phyloP scores from a whole-genome alignment of 2,888 invertebrate species.

The Pristionchus mayeri region DNA sequence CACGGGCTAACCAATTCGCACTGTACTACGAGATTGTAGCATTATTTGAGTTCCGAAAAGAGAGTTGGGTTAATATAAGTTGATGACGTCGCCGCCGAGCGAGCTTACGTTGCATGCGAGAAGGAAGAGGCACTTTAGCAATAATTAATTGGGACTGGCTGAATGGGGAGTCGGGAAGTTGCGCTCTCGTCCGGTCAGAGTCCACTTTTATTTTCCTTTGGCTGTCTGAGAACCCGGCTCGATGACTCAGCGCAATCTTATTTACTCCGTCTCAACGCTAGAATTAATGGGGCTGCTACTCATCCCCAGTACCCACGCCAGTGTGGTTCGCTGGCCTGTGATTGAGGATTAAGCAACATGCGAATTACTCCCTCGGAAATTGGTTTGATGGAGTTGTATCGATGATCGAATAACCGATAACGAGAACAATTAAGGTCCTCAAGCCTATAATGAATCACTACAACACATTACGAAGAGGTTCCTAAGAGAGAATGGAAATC shows the following conservation, averaged over 20 bases:
- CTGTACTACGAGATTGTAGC: no score
- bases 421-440: constrained; percentile 61
- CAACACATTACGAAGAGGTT: constrained; percentile 64
- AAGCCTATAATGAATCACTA: constrained; percentile 57
- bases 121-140: background rate
- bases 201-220: background rate
- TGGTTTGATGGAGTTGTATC: no score
- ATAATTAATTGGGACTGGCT: background rate
- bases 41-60: no score
- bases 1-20: no score
- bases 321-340: no score
- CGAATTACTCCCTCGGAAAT: no score
- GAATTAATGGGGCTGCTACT: no score
- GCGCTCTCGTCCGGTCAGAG: background rate
- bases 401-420: background rate
- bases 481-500: constrained; percentile 60
- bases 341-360: no score
- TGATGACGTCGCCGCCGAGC: background rate
- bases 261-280: background rate
- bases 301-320: no score
- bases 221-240: background rate
- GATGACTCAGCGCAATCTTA: background rate
- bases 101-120: background rate
- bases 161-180: background rate
- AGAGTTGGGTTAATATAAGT: background rate